Evolutionary conservation across 2,113 vertebrate species (phyloP), one percentile per base, ranked within the genome.

Genomic region (Petrocephalus microphthalmus): DNA sequence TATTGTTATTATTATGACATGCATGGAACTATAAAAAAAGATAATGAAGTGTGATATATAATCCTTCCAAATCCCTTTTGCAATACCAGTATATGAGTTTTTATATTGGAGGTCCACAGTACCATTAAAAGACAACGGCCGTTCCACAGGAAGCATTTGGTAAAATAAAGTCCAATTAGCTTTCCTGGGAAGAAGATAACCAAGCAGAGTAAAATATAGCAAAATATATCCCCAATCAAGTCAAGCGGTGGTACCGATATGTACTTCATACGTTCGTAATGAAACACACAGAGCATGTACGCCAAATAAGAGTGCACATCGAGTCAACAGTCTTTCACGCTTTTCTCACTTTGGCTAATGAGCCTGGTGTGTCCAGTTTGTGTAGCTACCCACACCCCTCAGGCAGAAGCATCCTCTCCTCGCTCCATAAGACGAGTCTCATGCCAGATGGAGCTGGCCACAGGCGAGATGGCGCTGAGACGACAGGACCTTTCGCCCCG

Each of bases 261-360:
- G 10, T 29, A 13, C 60, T 67, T 67, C 60, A 67, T 67, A 29
- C 60, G 29, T 29, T 13, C 60, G 25, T 64, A 25, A 64, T 64
- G 60, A 64, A 64, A 25, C n/a, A 25, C 57, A 25, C 57, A 64
- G n/a, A 22, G n/a, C 10, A 64, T 29, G 60, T 29, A 13, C 29
- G 29, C 25, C 60, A 94, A 90, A 90, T 89, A 88, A 91, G 93
- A 91, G 93, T 94, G 93, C 92, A 95, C 94, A 94, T 94, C 94
- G 94, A 94, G 94, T 93, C 93, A 93, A 90, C 91, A 92, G 94
- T 93, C 91, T 92, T 91, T 92, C 91, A 94, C 92, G 92, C 93
- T 94, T 90, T 92, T 93, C 93, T 89, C 83, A 67, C 60, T 67
- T 64, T 64, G 60, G 10, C 8, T n/a, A 8, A 6, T 2, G 0